Base-by-base conservation (phyloP, 2,113 vertebrate species). In the Vulpes lagopus region DNA sequence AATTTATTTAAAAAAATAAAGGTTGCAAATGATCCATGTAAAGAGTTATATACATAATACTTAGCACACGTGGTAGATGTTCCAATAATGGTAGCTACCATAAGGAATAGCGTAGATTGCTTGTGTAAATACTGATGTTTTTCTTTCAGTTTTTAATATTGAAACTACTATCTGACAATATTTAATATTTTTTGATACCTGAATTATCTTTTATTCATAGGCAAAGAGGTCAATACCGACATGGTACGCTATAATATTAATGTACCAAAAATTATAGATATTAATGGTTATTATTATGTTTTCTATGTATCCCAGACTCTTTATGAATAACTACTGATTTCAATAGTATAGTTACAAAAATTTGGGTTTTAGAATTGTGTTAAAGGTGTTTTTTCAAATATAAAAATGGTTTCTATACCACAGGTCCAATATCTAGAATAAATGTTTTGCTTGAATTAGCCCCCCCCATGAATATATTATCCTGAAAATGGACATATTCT, bases 151-250 rank as follows among this genome's bases (percentile, higher is more conserved):
- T 85, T 78, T 51, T 59, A 69, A 95, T 79, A 78, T 55, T 74
- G 23, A 74, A 11, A 17, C 38, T 32, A 64, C 59, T 51, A 51
- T 49, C 38, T 86, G 55, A 60, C 32, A 73, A 4, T 81, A 64
- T 91, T 97, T 94, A 53, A 71, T 89, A 43, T 74, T 3, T 73
- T 93, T 79, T 93, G 15, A 87, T 76, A 94, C 95, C 22, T 93
- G 20, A 94, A 89, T 91, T 96, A 67, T 81, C 55, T 97, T 97
- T 76, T 85, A 49, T 92, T 94, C 23, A 65, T 83, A 90, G 95
- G 27, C 73, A 87, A 87, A 83, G 80, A 96, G 87, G 60, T 89
- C 9, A 64, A 62, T 35, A 71, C 55, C 0, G 38, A 97, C 49
- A 87, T 90, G 55, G 89, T 97, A 96, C 96, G 89, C 19, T 53